phyloP scores from a whole-genome alignment of 2,113 vertebrate genomes.

The Indicator maculatus region DNA sequence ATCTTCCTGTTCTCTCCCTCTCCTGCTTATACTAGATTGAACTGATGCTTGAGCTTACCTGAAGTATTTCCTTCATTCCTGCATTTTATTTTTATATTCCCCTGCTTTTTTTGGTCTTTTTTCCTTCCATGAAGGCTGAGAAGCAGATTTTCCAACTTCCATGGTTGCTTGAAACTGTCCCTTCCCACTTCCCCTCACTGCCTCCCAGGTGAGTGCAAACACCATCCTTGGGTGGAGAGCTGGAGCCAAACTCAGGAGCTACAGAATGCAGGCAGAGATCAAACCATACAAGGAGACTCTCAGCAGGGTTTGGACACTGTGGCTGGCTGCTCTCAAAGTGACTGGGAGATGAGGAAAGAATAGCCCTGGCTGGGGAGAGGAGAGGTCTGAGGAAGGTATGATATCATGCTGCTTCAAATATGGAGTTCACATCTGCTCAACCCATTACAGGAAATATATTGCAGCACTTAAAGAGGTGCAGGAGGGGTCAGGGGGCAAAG shows the following conservation, averaged over 20 bases:
- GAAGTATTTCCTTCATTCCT: background rate
- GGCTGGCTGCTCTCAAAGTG: slow-evolving; percentile 16
- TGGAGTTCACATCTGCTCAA: slow-evolving; percentile 57
- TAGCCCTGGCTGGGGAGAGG: background rate
- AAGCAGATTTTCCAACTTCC: background rate
- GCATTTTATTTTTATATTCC: background rate
- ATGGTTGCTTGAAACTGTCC: background rate
- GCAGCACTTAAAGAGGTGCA: slow-evolving; percentile 63
- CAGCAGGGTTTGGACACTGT: background rate
- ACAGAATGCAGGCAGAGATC: background rate
- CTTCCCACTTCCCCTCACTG: accelerated
- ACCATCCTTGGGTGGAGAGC: background rate
- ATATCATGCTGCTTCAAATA: slow-evolving; percentile 67
- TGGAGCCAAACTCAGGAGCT: background rate
- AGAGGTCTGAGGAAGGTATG: slow-evolving; percentile 49
- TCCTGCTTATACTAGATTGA: background rate
- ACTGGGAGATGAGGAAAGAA: slow-evolving; percentile 22
- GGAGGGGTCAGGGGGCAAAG: slow-evolving; percentile 43
- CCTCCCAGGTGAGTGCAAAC: background rate
- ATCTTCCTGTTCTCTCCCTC: background rate
- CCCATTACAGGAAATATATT: slow-evolving; percentile 65
- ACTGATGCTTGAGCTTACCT: background rate
- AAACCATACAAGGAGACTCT: background rate
- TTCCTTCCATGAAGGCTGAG: background rate
- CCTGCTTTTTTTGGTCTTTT: background rate